These are phyloP conservation scores for Euphydryas editha DNA, from an alignment of 2,888 invertebrate genomes.

Conservation along the genomic window DNA sequence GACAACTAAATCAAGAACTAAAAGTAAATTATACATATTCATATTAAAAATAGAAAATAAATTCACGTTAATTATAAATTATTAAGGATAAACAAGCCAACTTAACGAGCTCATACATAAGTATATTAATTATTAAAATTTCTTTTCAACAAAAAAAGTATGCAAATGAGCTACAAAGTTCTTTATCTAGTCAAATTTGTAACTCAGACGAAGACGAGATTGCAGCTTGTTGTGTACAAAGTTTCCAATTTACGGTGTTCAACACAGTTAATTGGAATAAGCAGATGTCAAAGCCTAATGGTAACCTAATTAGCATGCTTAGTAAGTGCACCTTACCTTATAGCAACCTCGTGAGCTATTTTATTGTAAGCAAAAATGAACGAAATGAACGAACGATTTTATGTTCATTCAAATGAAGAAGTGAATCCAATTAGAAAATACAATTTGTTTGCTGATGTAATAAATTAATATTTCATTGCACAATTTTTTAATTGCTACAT, in stretches of 20 bases:
- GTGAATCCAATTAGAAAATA: not conserved
- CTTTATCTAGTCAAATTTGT: not conserved
- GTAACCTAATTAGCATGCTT: slow-evolving; percentile 9
- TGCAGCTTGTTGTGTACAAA: not conserved
- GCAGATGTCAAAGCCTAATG: slow-evolving; percentile 12
- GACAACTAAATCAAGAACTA: too few relatives aligned
- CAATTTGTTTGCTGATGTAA: not conserved
- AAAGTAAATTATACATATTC: too few relatives aligned
- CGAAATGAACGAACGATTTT: not conserved
- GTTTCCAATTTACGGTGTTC: not conserved
- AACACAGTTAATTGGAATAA: slow-evolving; percentile 11
- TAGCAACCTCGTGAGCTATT: not conserved
- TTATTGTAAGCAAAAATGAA: slow-evolving; percentile 1
- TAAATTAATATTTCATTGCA: not conserved
- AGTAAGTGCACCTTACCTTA: slow-evolving; percentile 3
- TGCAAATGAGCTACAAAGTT: not conserved
- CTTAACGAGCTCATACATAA: too few relatives aligned
- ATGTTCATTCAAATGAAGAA: not conserved
- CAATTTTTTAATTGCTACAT: too few relatives aligned
- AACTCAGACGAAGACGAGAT: not conserved
- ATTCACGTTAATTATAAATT: too few relatives aligned
- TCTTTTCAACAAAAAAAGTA: too few relatives aligned
- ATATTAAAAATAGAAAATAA: too few relatives aligned
- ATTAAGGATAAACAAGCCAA: too few relatives aligned
- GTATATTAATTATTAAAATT: too few relatives aligned